Evolutionary conservation across 1,140 invertebrate genomes (phyloP), one percentile per base, ranked within the genome.

Genomic region (Neodiprion virginianus): DNA sequence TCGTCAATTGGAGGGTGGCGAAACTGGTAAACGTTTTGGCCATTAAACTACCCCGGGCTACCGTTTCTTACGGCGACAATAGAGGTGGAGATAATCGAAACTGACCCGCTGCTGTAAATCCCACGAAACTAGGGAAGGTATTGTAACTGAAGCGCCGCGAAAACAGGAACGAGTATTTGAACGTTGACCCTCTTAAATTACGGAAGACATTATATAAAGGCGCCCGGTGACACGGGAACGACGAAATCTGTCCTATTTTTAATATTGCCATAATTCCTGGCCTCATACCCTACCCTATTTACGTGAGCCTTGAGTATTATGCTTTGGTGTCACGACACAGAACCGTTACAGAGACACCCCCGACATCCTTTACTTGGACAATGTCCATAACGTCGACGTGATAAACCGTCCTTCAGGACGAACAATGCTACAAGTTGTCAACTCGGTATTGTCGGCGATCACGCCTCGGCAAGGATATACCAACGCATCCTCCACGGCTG

Each of bases 321-420:
- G 67, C 76, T 74, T 77, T 74, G 75, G 48, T 50, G 70, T 71
- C 70, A 71, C 70, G 70, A 49, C 21, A 71, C 23, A 14, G 70
- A 49, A 7, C 23, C 70, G 48, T 71, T 71, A 71, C 70, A 17
- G 48, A 49, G 47, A 11, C 23, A 11, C 7, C 70, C 48, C 48
- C 14, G 2, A 14, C 48, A 3, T 71, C 70, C 70, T 71, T 49
- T 47, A 47, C 70, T 17, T 50, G 70, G 70, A 71, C 70, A 71
- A 71, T 71, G 70, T 71, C 70, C 70, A 61, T 61, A 61, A 61
- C 53, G 11, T 17, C 53, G n/a, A 50, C 70, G 48, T 71, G 70
- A 71, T 71, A 71, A 71, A 71, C 70, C 23, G 70, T 71, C 70
- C 70, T 71, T 48, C 70, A 50, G 70, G 70, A 71, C 21, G 70